Evolutionary conservation across 2,797 vertebrate species (phyloP).

Genomic region (Phrynocephalus forsythii): DNA sequence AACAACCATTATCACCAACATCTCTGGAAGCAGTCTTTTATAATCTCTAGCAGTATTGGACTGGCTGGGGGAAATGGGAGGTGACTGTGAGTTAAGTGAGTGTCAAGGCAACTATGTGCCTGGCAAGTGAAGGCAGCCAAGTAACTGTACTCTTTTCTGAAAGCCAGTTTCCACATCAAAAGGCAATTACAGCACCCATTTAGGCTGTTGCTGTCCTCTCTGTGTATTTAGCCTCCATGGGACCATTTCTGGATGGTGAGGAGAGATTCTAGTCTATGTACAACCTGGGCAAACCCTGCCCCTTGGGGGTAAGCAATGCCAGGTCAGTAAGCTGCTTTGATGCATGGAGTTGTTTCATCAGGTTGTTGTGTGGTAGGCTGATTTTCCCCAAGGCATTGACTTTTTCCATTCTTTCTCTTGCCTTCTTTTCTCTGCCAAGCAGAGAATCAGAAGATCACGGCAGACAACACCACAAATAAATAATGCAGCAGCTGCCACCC

Average conservation of each 20-base stretch:
- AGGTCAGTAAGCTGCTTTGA: not conserved
- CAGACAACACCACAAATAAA: conserved; percentile 16
- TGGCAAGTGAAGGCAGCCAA: too few species aligned
- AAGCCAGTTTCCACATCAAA: not conserved
- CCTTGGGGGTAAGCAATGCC: not conserved
- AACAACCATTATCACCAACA: too few species aligned
- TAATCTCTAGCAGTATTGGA: not conserved
- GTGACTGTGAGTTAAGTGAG: too few species aligned
- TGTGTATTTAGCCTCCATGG: not conserved
- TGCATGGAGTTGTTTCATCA: conserved; percentile 4
- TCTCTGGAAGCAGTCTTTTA: not conserved
- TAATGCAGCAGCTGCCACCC: conserved; percentile 34
- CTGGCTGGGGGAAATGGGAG: not conserved
- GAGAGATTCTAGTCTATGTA: not conserved
- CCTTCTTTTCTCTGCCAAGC: not conserved
- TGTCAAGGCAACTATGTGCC: too few species aligned
- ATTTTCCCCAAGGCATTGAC: not conserved
- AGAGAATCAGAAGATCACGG: not conserved
- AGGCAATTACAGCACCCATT: not conserved
- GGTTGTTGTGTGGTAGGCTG: conserved; percentile 6
- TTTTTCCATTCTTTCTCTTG: not conserved
- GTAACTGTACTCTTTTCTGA: too few species aligned
- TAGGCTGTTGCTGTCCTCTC: not conserved
- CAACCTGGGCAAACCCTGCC: not conserved
- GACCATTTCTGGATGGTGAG: not conserved